Base-by-base conservation (phyloP, 2,888 invertebrate genomes). In the Drosophila subquinaria region DNA sequence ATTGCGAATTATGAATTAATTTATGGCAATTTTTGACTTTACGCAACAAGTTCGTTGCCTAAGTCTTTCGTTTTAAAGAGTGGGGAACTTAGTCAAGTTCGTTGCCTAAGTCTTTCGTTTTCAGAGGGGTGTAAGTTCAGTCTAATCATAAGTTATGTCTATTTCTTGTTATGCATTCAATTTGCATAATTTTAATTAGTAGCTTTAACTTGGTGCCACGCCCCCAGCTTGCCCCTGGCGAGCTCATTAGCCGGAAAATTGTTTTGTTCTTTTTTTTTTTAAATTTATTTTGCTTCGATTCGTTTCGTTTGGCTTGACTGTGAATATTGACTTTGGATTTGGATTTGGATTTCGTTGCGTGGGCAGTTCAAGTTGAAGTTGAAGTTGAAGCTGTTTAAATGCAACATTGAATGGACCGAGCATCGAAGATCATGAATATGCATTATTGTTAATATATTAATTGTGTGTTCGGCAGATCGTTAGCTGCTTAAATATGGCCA, bases 1-100 rank as follows among this genome's bases (percentile, higher is more conserved):
- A 77, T 60, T 69, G 85, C 79, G 79, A 87, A 86, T 89, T 87
- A 81, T 78, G 82, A 79, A 79, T 83, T 79, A 89, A 87, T 81
- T 86, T 89, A 87, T 76, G 74, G 81, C 67, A 42, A 20, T 57
- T 43, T 47, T 59, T 15, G 43, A 84, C 75, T 23, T 23, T 20
- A 11, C 43, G 43, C 40, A 71, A 67, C 87, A 59, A 73, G 88
- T 84, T 85, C 70, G 86, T 85, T 84, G 85, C 80, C 59, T 71
- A 23, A 83, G 76, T 83, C 82, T 73, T 81, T 76, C 65, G 69
- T 59, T 70, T 23, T 8, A 55, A 3, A 4, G n/a, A 2, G 13
- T 4, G 9, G 8, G n/a, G 9, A 33, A 8, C 27, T 11, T 17
- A 11, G 11, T 17, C 87, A 59, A 73, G 88, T 84, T 85, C 69